Conservation (phyloP, 2,113 vertebrate species). For the Seriola aureovittata region DNA sequence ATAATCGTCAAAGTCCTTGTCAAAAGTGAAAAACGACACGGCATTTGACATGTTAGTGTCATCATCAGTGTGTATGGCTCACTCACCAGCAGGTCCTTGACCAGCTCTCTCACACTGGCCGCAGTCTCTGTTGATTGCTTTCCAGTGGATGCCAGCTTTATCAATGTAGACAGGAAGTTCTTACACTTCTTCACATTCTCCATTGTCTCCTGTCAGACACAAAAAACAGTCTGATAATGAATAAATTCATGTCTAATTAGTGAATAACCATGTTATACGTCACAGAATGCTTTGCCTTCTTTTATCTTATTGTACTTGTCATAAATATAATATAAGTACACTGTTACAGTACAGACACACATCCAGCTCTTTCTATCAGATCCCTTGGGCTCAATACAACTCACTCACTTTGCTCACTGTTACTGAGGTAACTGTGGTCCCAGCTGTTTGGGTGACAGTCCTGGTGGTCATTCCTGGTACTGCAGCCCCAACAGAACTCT, state of each 20-base stretch:
- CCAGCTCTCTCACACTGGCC: conserved; percentile 94
- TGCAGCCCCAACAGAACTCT: conserved; percentile 81
- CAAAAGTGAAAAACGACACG: not conserved
- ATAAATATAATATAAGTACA: not conserved
- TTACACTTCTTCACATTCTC: conserved; percentile 99
- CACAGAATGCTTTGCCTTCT: not conserved
- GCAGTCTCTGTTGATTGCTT: conserved; percentile 96
- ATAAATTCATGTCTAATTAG: not conserved
- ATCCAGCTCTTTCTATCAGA: not conserved
- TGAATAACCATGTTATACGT: not conserved
- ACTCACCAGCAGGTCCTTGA: conserved; percentile 96
- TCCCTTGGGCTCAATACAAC: conserved; percentile 17
- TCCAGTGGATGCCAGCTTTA: conserved; percentile 96
- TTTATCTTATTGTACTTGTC: not conserved
- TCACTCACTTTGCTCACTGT: conserved; percentile 87
- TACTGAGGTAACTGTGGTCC: conserved; percentile 87
- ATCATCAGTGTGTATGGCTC: not conserved
- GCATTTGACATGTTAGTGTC: not conserved
- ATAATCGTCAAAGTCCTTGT: not conserved
- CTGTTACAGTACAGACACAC: not conserved
- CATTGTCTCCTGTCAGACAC: conserved; percentile 91
- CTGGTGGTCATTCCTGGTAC: conserved; percentile 90
- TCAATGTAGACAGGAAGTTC: conserved; percentile 97
- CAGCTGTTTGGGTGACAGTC: conserved; percentile 86
- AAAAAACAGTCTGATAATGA: conserved; percentile 6